Conservation (phyloP, 2,113 vertebrate genomes). For the Chinchilla lanigera region DNA sequence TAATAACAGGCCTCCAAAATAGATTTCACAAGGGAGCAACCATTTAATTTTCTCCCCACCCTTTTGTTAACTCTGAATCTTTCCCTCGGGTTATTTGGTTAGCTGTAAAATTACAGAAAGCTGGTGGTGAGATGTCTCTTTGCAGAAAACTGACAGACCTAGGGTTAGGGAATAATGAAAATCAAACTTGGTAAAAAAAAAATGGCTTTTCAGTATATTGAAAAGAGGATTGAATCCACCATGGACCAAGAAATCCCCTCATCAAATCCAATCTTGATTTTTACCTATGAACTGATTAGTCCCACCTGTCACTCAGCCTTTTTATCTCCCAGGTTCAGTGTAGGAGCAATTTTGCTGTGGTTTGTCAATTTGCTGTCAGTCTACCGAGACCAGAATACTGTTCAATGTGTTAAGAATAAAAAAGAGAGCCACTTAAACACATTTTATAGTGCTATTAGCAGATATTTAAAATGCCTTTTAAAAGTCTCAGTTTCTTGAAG, state of each 20-base stretch:
- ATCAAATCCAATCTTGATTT: constrained; percentile 83
- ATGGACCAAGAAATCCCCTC: constrained; percentile 78
- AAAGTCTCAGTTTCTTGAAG: constrained; percentile 1
- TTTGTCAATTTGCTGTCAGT: constrained; percentile 73
- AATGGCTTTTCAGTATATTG: constrained; percentile 78
- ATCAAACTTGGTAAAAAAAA: constrained; percentile 68
- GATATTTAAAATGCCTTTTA: constrained; percentile 17
- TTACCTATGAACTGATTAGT: constrained; percentile 79
- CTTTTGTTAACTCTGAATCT: constrained; percentile 48
- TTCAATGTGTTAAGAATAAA: constrained; percentile 51
- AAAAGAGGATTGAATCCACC: constrained; percentile 82
- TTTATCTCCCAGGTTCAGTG: constrained; percentile 74
- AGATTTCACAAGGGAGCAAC: constrained; percentile 25
- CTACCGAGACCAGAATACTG: constrained; percentile 56
- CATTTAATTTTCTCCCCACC: constrained; percentile 55
- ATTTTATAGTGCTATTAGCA: constrained; percentile 27
- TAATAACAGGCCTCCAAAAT: constrained; percentile 36
- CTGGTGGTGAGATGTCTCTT: background rate
- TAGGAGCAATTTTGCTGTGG: constrained; percentile 69
- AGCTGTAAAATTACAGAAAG: background rate
- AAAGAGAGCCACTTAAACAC: constrained; percentile 1
- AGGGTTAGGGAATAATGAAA: constrained; percentile 70
- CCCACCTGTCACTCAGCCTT: constrained; percentile 78
- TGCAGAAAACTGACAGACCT: constrained; percentile 51
- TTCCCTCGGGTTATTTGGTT: constrained; percentile 28